phyloP scores from a whole-genome alignment of 2,113 vertebrate species.

The Salminus brasiliensis region DNA sequence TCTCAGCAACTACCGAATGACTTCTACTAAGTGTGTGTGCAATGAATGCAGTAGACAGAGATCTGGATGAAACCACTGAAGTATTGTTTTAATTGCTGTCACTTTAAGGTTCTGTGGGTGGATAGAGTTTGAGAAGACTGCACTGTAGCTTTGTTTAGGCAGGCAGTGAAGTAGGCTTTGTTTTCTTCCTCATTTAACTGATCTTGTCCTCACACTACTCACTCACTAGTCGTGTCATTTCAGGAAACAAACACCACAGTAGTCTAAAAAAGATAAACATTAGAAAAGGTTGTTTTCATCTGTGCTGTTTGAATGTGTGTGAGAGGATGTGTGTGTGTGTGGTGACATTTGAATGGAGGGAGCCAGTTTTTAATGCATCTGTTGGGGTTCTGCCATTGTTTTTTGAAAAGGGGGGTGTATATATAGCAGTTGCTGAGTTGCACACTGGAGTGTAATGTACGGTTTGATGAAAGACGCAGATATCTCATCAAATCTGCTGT shows the following conservation, averaged over 20 bases:
- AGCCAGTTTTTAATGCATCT: not conserved
- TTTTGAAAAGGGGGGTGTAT: not conserved
- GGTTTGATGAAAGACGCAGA: not conserved
- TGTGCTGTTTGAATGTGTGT: not conserved
- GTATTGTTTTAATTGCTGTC: no score
- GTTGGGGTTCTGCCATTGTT: not conserved
- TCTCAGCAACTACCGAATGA: no score
- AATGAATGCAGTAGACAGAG: no score
- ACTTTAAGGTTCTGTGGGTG: no score
- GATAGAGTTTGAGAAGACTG: not conserved
- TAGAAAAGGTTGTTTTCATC: not conserved
- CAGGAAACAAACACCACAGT: not conserved
- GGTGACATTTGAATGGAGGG: no score
- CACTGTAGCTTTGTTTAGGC: not conserved
- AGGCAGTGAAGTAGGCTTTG: no score
- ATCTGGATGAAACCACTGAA: not conserved
- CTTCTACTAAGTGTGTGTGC: no score
- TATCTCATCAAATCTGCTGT: not conserved
- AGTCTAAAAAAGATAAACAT: not conserved
- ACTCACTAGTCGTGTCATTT: not conserved
- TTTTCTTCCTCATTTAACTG: no score
- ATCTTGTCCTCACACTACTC: not conserved
- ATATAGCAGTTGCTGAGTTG: constrained; percentile 1
- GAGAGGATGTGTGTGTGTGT: not conserved
- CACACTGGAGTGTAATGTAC: not conserved